These are phyloP conservation scores for Horisme vitalbata DNA, from an alignment of 2,888 invertebrate genomes.

Conservation along the genomic window DNA sequence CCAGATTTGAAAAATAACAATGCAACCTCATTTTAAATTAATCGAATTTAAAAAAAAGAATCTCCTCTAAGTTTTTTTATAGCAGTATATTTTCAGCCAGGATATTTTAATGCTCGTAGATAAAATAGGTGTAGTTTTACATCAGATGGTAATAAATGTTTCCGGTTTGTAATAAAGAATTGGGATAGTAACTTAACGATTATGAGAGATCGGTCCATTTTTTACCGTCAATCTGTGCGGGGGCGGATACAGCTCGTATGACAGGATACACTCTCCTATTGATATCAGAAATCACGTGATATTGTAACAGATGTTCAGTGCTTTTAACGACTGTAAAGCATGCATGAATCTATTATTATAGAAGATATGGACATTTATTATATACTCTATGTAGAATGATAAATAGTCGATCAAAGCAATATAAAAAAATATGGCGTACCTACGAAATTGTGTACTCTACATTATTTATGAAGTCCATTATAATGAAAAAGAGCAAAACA, in stretches of 20 bases:
- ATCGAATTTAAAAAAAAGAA: constrained; percentile 3
- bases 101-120: constrained; percentile 5
- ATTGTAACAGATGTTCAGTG: constrained; percentile 61
- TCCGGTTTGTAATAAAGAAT: constrained; percentile 77
- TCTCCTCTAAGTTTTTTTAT: neutral
- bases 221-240: constrained; percentile 71
- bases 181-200: constrained; percentile 66
- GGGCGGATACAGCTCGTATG: constrained; percentile 80
- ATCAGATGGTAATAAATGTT: constrained; percentile 70
- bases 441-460: no score
- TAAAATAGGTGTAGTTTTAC: constrained; percentile 49
- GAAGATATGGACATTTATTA: no score
- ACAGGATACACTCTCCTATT: constrained; percentile 75
- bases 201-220: constrained; percentile 79
- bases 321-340: constrained; percentile 17
- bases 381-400: no score
- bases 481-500: no score
- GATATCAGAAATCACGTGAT: constrained; percentile 71
- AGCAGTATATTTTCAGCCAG: constrained; percentile 10
- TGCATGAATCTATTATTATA: constrained; percentile 5
- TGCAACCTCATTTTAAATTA: constrained; percentile 23
- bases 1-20: constrained; percentile 23
- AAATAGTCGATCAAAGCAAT: no score
- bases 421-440: no score
- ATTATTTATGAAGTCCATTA: no score